phyloP scores from a whole-genome alignment of 2,113 vertebrate genomes.

The Athene cunicularia region DNA sequence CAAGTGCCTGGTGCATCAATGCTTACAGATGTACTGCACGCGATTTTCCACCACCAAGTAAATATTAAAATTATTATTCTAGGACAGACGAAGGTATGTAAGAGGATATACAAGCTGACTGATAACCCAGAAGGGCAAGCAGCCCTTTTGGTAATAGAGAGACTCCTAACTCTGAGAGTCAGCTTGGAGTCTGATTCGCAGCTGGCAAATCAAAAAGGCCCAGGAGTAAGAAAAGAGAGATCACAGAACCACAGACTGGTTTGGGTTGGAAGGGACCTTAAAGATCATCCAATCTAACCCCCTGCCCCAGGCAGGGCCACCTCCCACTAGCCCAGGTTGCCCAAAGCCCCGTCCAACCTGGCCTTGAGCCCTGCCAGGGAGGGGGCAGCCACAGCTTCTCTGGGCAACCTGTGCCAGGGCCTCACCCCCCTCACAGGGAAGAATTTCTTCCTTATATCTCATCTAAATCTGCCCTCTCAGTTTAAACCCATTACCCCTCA shows the following conservation, averaged over 20 bases:
- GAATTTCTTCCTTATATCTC: too few relatives aligned
- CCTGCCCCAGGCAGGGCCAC: too few relatives aligned
- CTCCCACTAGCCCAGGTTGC: too few relatives aligned
- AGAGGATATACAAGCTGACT: background rate
- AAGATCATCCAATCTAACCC: too few relatives aligned
- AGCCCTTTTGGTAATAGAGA: background rate
- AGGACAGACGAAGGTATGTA: background rate
- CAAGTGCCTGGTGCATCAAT: background rate
- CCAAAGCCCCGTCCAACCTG: too few relatives aligned
- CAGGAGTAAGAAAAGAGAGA: background rate
- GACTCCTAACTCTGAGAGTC: background rate
- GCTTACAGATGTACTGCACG: fast-evolving
- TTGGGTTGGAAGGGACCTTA: too few relatives aligned
- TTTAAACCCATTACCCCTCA: too few relatives aligned
- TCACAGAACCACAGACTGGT: background rate
- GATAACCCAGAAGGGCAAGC: background rate
- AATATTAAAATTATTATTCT: background rate
- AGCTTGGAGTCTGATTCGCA: background rate
- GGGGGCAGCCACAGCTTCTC: too few relatives aligned
- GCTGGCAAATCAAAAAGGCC: background rate
- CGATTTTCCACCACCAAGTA: background rate
- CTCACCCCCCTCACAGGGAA: too few relatives aligned
- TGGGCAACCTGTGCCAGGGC: too few relatives aligned
- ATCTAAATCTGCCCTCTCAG: too few relatives aligned
- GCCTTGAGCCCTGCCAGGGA: too few relatives aligned